Base-by-base conservation (phyloP, 2,797 vertebrate species). In the Alca torda region DNA sequence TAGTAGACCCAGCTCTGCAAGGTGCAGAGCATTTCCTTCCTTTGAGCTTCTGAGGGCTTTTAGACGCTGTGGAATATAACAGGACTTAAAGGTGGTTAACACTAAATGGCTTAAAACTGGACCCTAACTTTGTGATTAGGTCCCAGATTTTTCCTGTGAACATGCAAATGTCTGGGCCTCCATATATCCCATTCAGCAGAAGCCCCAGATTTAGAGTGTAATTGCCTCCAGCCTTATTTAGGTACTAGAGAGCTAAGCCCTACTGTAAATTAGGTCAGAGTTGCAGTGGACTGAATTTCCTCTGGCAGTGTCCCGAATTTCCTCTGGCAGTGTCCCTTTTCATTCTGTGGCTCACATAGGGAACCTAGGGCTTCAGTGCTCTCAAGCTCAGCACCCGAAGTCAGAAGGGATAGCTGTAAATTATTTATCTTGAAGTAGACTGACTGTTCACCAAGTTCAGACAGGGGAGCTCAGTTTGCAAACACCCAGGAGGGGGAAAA, bases 291-390 rank as follows among this genome's bases (percentile, higher is more conserved):
- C 39, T 86, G 73, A 87, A 50, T 78, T 75, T 81, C 10, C 33
- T 8, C 18, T n/a, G 9, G 13, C 11, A 30, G 13, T 19, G 18
- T n/a, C 20, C 31, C 9, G 73, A 87, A 50, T 78, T 75, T 81
- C 10, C 33, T 8, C 18, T n/a, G 9, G 13, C 11, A 30, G 13
- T 19, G 18, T n/a, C 20, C 31, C 9, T 90, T 87, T 60, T 57
- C 12, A 39, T 88, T 57, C 73, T 0, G 0, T 13, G 30, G 14
- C 20, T 93, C 12, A 33, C 0, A 0, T 1, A n/a, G 54, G 24
- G 16, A 90, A 46, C 7, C 3, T 41, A 17, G 16, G 33, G 7
- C 33, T 72, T 81, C 3, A 1, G 37, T 19, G n/a, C 13, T 89
- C 23, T 84, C 18, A 18, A 68, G 33, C 10, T 87, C 25, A 65